Percentiles rank a stretch among this genome's conserved stretches.
These are phyloP conservation scores for Bucco capensis DNA, from an alignment of 2,113 vertebrate species.

Conservation along the genomic window DNA sequence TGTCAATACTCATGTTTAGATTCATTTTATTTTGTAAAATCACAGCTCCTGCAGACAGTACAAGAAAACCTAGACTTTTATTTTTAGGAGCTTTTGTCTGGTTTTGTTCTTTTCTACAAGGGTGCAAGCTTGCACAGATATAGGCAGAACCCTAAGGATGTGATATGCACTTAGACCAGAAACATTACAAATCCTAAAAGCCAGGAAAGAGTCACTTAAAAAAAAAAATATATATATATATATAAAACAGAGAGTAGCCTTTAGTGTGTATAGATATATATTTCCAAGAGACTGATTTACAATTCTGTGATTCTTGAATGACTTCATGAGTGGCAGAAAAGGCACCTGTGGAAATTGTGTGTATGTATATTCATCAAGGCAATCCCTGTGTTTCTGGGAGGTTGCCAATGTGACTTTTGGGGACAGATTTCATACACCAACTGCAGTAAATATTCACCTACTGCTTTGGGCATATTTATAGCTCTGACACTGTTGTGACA, in stretches of 20 bases:
- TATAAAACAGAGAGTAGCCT: no score
- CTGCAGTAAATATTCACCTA: neutral
- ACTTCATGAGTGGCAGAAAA: constrained; percentile 14
- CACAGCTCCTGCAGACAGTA: neutral
- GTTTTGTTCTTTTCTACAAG: neutral
- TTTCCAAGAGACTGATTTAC: constrained; percentile 18
- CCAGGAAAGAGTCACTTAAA: neutral
- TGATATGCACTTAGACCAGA: neutral
- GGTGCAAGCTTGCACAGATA: neutral
- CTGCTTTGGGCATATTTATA: constrained; percentile 19
- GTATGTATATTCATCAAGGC: neutral
- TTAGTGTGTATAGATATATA: no score
- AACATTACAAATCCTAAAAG: neutral
- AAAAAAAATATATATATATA: no score
- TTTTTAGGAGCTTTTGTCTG: neutral
- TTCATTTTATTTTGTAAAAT: neutral
- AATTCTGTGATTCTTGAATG: neutral
- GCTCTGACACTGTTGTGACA: constrained; percentile 6
- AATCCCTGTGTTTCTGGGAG: neutral
- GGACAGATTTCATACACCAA: neutral
- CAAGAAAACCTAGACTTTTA: neutral
- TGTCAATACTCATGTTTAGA: neutral
- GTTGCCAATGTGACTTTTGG: neutral
- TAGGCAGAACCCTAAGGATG: neutral
- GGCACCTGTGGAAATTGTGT: constrained; percentile 15